Evolutionary conservation across 2,797 vertebrate species (phyloP), one percentile per base, ranked within the genome.

Genomic region (Sitta carolinensis): DNA sequence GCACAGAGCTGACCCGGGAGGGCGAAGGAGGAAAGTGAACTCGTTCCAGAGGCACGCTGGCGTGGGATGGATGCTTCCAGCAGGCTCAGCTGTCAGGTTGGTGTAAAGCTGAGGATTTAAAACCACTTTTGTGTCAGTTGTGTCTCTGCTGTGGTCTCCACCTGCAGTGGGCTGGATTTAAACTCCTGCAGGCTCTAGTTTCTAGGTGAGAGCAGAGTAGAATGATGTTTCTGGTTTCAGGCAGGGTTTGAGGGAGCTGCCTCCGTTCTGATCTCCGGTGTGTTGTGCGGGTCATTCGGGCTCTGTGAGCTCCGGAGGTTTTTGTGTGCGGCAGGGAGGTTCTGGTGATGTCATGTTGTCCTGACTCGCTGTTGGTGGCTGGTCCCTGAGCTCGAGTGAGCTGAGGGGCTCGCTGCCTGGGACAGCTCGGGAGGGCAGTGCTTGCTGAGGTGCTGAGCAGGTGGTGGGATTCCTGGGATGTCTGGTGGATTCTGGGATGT

Each of bases 341-440:
- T 76, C 75, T 73, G 80, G 22, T 15, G 63, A 61, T 1, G 0
- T 34, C 0, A 0, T 14, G 43, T 21, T 54, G 30, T 42, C 27
- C 27, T 40, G n/a, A 43, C 38, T 25, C 23, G 0, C 52, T 55
- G 29, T 18, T 48, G 6, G 67, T 43, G 76, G 62, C 69, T 61
- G 1, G 6, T 36, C 64, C 34, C 32, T 7, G 21, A 26, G 80
- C 61, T 51, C 12, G 13, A 8, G 58, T 48, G 58, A 72, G 48
- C 58, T 32, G 68, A 42, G 38, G 30, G 70, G 22, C 48, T 57
- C 13, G 4, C 58, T 79, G 50, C 13, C 55, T 11, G 43, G 61
- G 83, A 13, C 58, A 25, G 30, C 64, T 10, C 5, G 1, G 7
- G 10, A 62, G 66, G 45, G 70, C 67, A 6, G 48, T 16, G 7